These are phyloP conservation scores for Microctonus brassicae DNA, from an alignment of 2,888 invertebrate genomes.

Conservation along the genomic window DNA sequence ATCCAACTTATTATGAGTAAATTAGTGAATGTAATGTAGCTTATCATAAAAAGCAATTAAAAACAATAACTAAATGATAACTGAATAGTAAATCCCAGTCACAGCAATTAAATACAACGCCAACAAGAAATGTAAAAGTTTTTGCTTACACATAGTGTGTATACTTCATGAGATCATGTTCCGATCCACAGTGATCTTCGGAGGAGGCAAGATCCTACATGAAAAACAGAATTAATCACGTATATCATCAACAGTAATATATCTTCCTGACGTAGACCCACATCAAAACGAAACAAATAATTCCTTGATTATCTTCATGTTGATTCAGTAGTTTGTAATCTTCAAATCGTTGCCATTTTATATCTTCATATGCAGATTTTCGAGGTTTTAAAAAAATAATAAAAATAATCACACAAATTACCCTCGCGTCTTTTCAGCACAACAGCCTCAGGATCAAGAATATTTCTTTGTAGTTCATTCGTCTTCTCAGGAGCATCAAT, in stretches of 20 bases:
- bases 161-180: conserved; percentile 41
- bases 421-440: conserved; percentile 55
- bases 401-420: conserved; percentile 44
- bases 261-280: background rate
- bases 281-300: background rate
- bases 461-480: conserved; percentile 49
- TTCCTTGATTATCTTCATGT: conserved; percentile 20
- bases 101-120: conserved; percentile 25
- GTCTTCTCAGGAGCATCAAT: conserved; percentile 38
- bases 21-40: background rate
- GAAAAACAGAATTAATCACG: conserved; percentile 36
- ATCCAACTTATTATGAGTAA: background rate
- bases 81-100: too few relatives aligned
- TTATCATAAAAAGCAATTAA: conserved; percentile 31
- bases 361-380: conserved; percentile 10
- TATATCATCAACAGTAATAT: background rate
- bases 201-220: conserved; percentile 40
- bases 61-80: too few relatives aligned
- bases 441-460: conserved; percentile 54
- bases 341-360: background rate
- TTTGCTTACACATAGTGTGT: conserved; percentile 49
- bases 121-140: conserved; percentile 35
- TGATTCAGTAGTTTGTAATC: conserved; percentile 1
- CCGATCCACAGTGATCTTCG: conserved; percentile 48
- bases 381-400: conserved; percentile 1